Conservation (phyloP, 2,113 vertebrate species). For the Ascaphus truei region DNA sequence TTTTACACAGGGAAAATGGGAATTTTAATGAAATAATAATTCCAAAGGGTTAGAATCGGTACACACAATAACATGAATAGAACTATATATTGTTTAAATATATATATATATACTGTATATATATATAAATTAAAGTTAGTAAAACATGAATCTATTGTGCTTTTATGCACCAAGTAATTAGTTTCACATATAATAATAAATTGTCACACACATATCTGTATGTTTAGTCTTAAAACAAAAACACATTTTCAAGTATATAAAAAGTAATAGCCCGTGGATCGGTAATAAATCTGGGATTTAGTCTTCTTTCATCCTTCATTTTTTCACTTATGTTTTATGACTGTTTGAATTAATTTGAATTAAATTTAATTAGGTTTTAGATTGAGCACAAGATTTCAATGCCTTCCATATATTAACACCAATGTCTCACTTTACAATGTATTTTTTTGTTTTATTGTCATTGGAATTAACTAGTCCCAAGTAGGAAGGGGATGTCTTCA, state of each 20-base stretch:
- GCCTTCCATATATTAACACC: neutral
- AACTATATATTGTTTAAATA: too few relatives aligned
- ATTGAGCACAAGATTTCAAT: neutral
- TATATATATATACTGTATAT: too few relatives aligned
- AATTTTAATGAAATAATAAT: too few relatives aligned
- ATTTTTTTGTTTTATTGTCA: neutral
- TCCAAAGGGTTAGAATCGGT: too few relatives aligned
- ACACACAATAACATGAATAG: too few relatives aligned
- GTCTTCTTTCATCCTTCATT: neutral
- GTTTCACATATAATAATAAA: neutral
- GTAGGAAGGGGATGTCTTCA: neutral
- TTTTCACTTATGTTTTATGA: constrained; percentile 32
- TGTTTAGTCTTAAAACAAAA: constrained; percentile 13
- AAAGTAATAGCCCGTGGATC: constrained; percentile 11
- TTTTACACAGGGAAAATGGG: too few relatives aligned
- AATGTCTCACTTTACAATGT: neutral
- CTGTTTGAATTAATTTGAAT: constrained; percentile 29
- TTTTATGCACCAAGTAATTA: neutral
- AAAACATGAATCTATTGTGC: neutral
- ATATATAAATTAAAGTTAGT: too few relatives aligned
- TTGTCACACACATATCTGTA: neutral
- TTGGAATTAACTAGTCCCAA: neutral
- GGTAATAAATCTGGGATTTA: constrained; percentile 4
- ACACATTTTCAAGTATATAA: constrained; percentile 6
- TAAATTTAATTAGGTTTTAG: constrained; percentile 28